Conservation (phyloP, 2,113 vertebrate genomes). For the Anas platyrhynchos region DNA sequence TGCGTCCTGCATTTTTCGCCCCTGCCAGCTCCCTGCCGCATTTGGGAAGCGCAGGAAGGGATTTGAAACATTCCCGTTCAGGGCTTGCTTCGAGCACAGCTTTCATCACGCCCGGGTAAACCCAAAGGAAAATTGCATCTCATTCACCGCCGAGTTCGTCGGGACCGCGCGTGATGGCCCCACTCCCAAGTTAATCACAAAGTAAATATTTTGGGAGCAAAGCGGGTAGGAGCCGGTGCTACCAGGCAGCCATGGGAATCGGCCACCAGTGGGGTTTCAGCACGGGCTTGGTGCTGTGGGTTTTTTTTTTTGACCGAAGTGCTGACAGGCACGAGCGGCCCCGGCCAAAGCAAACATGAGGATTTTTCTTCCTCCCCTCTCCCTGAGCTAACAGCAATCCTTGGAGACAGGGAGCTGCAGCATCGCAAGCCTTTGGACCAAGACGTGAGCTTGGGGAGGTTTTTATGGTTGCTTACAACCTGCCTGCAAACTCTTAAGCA, state of each 20-base stretch:
- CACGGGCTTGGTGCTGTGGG: neutral
- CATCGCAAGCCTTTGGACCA: neutral
- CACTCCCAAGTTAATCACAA: neutral
- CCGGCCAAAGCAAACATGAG: neutral
- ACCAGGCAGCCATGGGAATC: neutral
- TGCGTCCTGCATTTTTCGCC: neutral
- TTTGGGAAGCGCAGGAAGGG: neutral
- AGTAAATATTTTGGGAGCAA: neutral
- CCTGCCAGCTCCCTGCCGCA: rapidly evolving
- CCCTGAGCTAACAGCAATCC: neutral
- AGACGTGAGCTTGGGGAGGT: neutral
- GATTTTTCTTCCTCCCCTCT: neutral
- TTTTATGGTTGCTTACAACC: neutral
- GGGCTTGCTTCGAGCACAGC: neutral
- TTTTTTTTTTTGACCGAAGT: neutral
- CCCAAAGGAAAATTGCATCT: neutral
- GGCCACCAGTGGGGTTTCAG: neutral
- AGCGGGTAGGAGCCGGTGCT: neutral
- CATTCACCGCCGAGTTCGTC: rapidly evolving
- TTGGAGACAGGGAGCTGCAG: neutral
- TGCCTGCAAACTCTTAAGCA: neutral
- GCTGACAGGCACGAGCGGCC: neutral
- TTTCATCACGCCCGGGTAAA: rapidly evolving
- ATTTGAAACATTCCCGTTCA: neutral
- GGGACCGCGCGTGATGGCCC: neutral